Percentiles rank a stretch among this genome's conserved stretches.
Evolutionary conservation across 2,888 invertebrate genomes (phyloP).

Genomic region (Ichneumoninae sp.): DNA sequence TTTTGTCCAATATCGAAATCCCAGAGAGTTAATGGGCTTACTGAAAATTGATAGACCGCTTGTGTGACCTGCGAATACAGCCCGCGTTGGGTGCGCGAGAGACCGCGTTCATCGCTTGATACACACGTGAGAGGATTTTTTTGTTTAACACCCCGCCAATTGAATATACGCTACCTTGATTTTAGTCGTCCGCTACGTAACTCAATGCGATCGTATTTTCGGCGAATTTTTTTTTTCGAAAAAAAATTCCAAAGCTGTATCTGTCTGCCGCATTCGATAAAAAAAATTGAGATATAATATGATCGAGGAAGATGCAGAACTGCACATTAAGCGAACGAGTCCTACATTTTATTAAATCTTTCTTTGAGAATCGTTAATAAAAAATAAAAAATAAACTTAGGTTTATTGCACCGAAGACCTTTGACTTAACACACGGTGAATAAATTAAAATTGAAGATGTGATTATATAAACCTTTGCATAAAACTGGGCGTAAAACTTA

Average conservation of each 20-base stretch:
- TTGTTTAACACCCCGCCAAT: constrained; percentile 18
- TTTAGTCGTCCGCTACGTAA: neutral
- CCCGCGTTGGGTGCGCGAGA: neutral
- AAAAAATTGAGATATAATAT: no score
- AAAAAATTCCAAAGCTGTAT: no score
- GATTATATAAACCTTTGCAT: constrained; percentile 22
- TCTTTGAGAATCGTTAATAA: no score
- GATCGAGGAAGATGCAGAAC: neutral
- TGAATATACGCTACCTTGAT: neutral
- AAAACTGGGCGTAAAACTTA: no score
- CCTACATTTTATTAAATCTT: neutral
- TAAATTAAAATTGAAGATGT: constrained; percentile 51
- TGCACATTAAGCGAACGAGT: neutral
- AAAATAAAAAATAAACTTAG: no score
- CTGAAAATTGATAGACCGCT: constrained; percentile 79
- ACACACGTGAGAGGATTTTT: constrained; percentile 22
- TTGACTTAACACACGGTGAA: constrained; percentile 40
- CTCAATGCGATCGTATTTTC: no score
- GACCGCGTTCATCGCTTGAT: constrained; percentile 21
- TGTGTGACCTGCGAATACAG: constrained; percentile 40
- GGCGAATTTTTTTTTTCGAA: no score
- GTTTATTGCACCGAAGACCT: neutral
- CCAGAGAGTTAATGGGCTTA: constrained; percentile 79
- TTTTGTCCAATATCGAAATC: constrained; percentile 42
- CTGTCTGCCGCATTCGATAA: no score